Base-by-base conservation (phyloP, 2,113 vertebrate species). In the Candoia aspera region DNA sequence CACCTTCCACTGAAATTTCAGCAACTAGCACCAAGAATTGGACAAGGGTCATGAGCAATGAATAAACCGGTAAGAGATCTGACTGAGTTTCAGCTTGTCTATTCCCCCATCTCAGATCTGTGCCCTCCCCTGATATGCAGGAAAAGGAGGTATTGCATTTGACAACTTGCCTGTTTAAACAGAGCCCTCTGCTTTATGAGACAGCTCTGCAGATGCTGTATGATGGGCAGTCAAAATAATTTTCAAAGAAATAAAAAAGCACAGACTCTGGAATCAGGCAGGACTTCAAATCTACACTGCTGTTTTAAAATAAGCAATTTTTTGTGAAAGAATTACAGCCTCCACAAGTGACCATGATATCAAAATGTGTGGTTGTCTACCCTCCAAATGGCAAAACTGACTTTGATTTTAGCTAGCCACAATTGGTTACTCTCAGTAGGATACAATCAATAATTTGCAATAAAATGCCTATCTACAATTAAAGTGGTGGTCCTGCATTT, bases 151-250 rank as follows among this genome's bases (percentile, higher is more conserved):
- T 60, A 54, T 89, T 92, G 84, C 88, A 92, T 94, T 89, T 33
- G 88, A 92, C 59, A 90, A 86, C 0, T 84, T 84, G 86, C 8
- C 33, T 33, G 88, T 29, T 88, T 79, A 91, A 83, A 89, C 49
- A 86, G 23, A 90, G 92, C 91, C 59, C 42, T 0, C 9, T 84
- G 49, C 26, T 4, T 0, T 88, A 5, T 26, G 33, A 0, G 9
- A 88, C 91, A 87, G 90, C 87, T 59, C 42, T 79, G 90, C 29
- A 57, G 87, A 93, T 73, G 53, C 83, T 91, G 91, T 93, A 93
- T 0, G 2, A 64, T n/a, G 84, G 86, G 19, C 68, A 55, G 73
- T 95, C 90, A 33, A 84, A 37, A 91, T 95, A 92, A 92, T 90
- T 37, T 90, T 60, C 85, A 49, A 62, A 55, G 84, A 13, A 26